A percentile compares a stretch with the other conserved stretches of the same genome.
Conservation (phyloP, 2,113 vertebrate genomes). For the Aptenodytes forsteri region DNA sequence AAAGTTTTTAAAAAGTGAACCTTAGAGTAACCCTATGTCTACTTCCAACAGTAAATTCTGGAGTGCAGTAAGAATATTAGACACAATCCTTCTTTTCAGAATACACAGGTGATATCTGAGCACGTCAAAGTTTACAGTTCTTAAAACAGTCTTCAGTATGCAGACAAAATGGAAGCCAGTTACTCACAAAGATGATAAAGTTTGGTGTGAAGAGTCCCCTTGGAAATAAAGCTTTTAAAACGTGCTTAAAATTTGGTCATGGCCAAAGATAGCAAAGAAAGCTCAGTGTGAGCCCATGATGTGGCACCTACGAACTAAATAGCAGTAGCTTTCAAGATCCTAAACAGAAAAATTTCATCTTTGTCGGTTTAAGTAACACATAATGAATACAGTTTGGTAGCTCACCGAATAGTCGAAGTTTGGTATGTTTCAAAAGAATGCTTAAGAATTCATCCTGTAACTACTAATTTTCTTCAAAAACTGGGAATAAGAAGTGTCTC, state of each 20-base stretch:
- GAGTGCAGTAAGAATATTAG: background rate
- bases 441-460: background rate
- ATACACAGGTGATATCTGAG: background rate
- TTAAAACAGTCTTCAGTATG: background rate
- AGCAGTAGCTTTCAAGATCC: background rate
- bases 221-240: background rate
- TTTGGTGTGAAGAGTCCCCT: background rate
- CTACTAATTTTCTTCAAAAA: background rate
- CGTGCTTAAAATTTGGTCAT: background rate
- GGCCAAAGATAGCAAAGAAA: background rate
- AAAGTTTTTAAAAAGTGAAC: background rate
- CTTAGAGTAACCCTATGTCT: background rate
- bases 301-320: background rate
- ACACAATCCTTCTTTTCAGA: background rate
- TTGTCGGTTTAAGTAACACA: background rate
- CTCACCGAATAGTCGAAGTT: background rate
- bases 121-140: background rate
- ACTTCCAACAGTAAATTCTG: background rate
- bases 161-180: background rate
- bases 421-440: background rate
- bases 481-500: conserved; percentile 6
- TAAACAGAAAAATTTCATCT: background rate
- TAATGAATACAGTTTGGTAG: background rate
- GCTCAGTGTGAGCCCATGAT: background rate
- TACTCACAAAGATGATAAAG: background rate